phyloP scores from a whole-genome alignment of 1,140 invertebrate genomes.

The Brachionus manjavacas region DNA sequence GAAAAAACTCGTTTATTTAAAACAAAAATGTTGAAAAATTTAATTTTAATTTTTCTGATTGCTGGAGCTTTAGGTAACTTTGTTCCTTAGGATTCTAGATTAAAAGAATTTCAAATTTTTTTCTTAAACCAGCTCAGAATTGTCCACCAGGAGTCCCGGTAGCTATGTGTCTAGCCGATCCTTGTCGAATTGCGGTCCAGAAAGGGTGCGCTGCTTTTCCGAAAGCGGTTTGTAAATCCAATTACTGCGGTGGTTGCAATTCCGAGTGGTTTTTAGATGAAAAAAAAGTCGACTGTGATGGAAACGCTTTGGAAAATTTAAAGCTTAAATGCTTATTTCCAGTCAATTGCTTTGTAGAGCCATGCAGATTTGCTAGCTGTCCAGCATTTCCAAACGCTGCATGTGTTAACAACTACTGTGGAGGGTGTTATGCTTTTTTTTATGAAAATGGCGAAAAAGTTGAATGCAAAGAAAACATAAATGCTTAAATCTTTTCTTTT shows the following conservation, averaged over 20 bases:
- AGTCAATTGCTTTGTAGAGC: constrained; percentile 9
- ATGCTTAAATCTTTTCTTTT: not conserved
- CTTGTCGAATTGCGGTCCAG: not conserved
- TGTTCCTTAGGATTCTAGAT: not conserved
- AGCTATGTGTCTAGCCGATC: not conserved
- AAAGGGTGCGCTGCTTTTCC: constrained; percentile 2
- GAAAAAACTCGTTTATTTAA: not conserved
- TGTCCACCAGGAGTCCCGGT: not conserved
- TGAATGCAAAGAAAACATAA: not conserved
- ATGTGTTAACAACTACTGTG: not conserved
- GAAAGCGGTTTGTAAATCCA: not conserved
- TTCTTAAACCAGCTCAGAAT: not conserved
- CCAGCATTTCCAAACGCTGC: not conserved
- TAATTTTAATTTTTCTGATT: not conserved
- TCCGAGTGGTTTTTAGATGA: not conserved
- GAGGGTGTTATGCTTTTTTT: constrained; percentile 2
- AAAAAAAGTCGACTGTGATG: not conserved
- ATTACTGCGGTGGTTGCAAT: constrained; percentile 25
- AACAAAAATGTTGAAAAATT: not conserved
- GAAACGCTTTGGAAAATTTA: not conserved
- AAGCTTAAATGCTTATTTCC: not conserved
- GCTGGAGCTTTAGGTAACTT: not conserved
- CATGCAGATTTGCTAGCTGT: not conserved
- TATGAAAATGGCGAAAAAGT: not conserved
- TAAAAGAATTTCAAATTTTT: not conserved